Evolutionary conservation across 2,888 invertebrate species (phyloP).

Genomic region (Epistrophella euchroma): DNA sequence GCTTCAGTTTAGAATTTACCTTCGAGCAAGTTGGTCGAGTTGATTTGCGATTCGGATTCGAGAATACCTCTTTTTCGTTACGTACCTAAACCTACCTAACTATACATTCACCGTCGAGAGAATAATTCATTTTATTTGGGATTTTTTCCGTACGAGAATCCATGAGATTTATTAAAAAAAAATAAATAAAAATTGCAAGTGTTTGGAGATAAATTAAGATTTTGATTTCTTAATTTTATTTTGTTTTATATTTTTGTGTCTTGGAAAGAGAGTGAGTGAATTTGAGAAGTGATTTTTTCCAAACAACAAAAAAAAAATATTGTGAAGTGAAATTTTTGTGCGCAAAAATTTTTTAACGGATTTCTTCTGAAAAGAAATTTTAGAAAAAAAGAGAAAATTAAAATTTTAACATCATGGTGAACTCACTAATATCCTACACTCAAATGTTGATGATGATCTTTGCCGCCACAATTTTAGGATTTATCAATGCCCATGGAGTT

Average conservation of each 20-base stretch:
- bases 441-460: slow-evolving; percentile 45
- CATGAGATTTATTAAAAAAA: slow-evolving; percentile 5
- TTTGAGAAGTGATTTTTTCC: slow-evolving; percentile 29
- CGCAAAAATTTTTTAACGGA: slow-evolving; percentile 29
- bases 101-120: slow-evolving; percentile 41
- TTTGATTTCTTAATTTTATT: slow-evolving; percentile 11
- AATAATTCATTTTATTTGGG: slow-evolving; percentile 3
- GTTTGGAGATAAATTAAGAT: slow-evolving; percentile 15
- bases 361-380: slow-evolving; percentile 20
- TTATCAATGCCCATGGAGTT: slow-evolving; percentile 76
- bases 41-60: slow-evolving; percentile 40
- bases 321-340: slow-evolving; percentile 42
- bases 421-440: slow-evolving; percentile 42
- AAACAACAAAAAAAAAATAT: slow-evolving; percentile 9
- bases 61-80: slow-evolving; percentile 35
- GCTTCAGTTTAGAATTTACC: slow-evolving; percentile 78
- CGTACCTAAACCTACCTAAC: slow-evolving; percentile 33
- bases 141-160: slow-evolving; percentile 18
- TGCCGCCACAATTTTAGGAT: slow-evolving; percentile 70
- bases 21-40: slow-evolving; percentile 77
- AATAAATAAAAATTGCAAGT: not conserved
- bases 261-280: slow-evolving; percentile 36
- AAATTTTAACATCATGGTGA: slow-evolving; percentile 49
- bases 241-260: slow-evolving; percentile 29
- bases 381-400: slow-evolving; percentile 13